Evolutionary conservation across 2,888 invertebrate genomes (phyloP), one percentile per base, ranked within the genome.

Genomic region (Chrysodeixis includens): DNA sequence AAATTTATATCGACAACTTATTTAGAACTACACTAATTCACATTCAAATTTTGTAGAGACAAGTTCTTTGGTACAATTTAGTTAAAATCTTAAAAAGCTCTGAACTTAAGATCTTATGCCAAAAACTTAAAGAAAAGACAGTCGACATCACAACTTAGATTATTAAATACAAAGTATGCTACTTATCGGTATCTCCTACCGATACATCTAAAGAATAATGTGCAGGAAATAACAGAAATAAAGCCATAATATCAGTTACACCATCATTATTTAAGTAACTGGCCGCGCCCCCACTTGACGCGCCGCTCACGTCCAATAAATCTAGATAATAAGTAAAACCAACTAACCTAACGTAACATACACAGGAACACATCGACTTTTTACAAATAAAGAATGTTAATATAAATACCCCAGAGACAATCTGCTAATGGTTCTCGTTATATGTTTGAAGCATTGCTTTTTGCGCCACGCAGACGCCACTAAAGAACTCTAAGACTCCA

Each of bases 351-450:
- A 79, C 64, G 60, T 62, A 64, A 60, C 64, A 71, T 40, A 70
- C 26, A 67, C 62, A 75, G 66, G 78, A 62, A 76, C 49, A 62
- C 65, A 62, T 57, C 65, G 58, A 69, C 61, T 80, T 79, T 80
- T 26, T 80, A 74, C 57, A 59, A 22, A 30, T 52, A 46, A 35
- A 78, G 75, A 81, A 79, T 78, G 73, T 66, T 79, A 81, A 78
- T 78, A 70, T 70, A 78, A 81, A 78, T 78, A 73, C 73, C 63
- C 32, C 61, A 66, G 64, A 67, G 66, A 74, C 79, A 78, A 78
- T 81, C 78, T 76, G 73, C 79, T 81, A 81, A 78, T 78, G 79
- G 75, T 76, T 79, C 81, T 73, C 71, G 81, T 80, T 81, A 78
- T 60, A 71, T 68, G 66, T 64, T 62, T 40, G 60, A 72, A 53